Evolutionary conservation across 2,797 vertebrate genomes (phyloP), one percentile per base, ranked within the genome.

Genomic region (Crypturellus tataupa): DNA sequence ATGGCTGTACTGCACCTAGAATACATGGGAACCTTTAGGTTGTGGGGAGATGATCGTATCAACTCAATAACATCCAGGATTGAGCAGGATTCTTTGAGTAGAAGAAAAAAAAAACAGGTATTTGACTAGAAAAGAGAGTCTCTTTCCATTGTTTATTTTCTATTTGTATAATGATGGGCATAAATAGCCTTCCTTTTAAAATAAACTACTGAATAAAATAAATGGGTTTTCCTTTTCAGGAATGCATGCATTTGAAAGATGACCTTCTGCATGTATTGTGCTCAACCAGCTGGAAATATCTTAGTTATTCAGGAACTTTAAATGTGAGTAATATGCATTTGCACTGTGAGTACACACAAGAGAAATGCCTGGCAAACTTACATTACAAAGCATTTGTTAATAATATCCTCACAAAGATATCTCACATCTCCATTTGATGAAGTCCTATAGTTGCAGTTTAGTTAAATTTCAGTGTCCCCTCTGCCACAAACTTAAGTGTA

Each of bases 391-490:
- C 69, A 85, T 65, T 47, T 85, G 63, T 68, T 67, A 80, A 40
- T 5, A 77, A 59, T 10, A 77, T 49, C 71, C 4, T 31, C 6
- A 13, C 56, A 33, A 90, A 79, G 75, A 35, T 49, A 49, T 39
- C 72, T 49, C 23, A 35, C 31, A 24, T 63, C 59, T 85, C 80
- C 47, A 33, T 64, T 93, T 85, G 42, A 83, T 68, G 33, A 81
- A 82, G 10, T 29, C 37, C 55, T 83, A 87, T 91, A 16, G 49
- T 90, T 18, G 49, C 11, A 40, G 24, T 89, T 93, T 82, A 92
- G 72, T 44, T 60, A 76, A 94, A 94, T 91, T 87, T 84, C 37
- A 96, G 25, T 87, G 93, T 75, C 89, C 35, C 53, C 93, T 93
- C 35, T 6, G 18, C 49, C 37, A 63, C 29, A 55, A 91, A 68